Evolutionary conservation across 2,797 vertebrate species (phyloP).

Genomic region (Mus caroli): DNA sequence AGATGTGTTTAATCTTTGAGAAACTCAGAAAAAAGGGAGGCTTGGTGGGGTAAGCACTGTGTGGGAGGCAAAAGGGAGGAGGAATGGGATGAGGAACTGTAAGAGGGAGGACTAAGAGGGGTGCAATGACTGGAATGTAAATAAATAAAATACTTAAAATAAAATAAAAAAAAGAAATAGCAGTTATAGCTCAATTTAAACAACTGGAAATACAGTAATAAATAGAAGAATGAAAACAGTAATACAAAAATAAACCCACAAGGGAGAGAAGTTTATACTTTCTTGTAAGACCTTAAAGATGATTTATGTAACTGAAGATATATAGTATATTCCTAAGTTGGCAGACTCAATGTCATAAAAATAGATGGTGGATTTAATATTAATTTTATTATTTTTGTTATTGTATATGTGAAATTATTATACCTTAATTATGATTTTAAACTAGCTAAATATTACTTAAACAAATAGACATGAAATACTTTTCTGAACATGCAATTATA

Average conservation of each 20-base stretch:
- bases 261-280: neutral
- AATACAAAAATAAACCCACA: neutral
- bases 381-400: neutral
- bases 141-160: neutral
- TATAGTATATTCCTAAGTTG: neutral
- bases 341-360: neutral
- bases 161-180: neutral
- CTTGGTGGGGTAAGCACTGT: neutral
- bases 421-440: neutral
- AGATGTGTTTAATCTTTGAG: neutral
- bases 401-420: neutral
- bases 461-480: neutral
- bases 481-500: neutral
- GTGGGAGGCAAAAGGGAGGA: neutral
- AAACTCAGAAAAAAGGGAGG: neutral
- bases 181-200: neutral
- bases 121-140: neutral
- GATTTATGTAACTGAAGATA: neutral
- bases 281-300: neutral
- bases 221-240: neutral
- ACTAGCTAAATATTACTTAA: neutral
- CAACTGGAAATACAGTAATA: neutral
- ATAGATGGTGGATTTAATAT: neutral
- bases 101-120: rapidly evolving
- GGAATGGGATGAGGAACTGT: neutral